Base-by-base conservation (phyloP, 37 sponge, comb jelly and placozoan species). In the Halisarca cf. caerulea region DNA sequence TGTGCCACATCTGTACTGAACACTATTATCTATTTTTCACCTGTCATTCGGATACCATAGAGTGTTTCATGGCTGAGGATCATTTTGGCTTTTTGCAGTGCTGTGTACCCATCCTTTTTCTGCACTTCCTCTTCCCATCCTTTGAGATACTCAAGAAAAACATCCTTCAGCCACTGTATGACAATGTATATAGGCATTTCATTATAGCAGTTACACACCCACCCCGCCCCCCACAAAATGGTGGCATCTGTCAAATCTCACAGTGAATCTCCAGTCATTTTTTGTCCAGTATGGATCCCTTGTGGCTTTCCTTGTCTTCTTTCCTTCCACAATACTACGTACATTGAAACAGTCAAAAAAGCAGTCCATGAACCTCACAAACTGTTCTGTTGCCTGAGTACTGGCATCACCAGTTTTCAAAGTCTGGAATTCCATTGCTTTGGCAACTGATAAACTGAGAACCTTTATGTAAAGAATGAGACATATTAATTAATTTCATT, bases 361-460 rank as follows among this genome's bases (percentile, higher is more conserved):
- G 18, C 32, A 14, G 32, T 66, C 69, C 69, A 66, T 66, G 18
- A 66, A 14, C 25, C 18, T 11, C 11, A 23, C 25, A 23, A 66
- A 66, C 32, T 23, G 25, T 21, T 28, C 69, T 24, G 69, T 25
- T 24, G 25, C 69, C 11, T 25, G 24, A 66, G 69, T 25, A 23
- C 78, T 62, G 27, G 23, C n/a, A n/a, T n/a, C n/a, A n/a, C n/a
- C 73, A 20, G 7, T 38, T n/a, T n/a, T n/a, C n/a, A n/a, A n/a
- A n/a, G n/a, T n/a, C n/a, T n/a, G n/a, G 30, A 84, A 58, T 17
- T 35, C 27, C 28, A 84, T 0, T 40, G 84, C 75, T 27, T 84
- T 84, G 1, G 84, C 71, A 28, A 84, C 84, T 33, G 84, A 84
- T 58, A 57, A 73, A 71, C 84, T 84, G 37, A 84, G 9, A 38